A percentile compares a stretch with the other conserved stretches of the same genome.
Conservation (phyloP, 2,113 vertebrate species). For the Spheniscus mendiculus region DNA sequence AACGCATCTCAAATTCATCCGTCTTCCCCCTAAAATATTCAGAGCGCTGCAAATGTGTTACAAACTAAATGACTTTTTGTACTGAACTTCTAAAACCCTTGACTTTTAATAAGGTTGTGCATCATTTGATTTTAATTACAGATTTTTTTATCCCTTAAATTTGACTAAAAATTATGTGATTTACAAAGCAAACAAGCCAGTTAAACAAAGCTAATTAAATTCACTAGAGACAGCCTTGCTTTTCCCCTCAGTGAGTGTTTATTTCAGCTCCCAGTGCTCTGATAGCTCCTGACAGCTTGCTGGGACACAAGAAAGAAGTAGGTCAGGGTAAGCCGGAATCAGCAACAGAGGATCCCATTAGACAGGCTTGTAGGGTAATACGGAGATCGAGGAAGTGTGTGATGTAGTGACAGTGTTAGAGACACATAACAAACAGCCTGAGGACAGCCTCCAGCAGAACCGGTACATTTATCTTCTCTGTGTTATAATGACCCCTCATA, state of each 20-base stretch:
- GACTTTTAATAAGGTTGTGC: slow-evolving; percentile 45
- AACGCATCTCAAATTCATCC: background rate
- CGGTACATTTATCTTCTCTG: slow-evolving; percentile 54
- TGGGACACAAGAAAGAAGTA: slow-evolving; percentile 74
- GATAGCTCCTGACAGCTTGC: slow-evolving; percentile 74
- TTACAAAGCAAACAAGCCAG: slow-evolving; percentile 69
- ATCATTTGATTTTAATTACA: slow-evolving; percentile 60
- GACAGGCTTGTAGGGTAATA: slow-evolving; percentile 70
- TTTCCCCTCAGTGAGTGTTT: slow-evolving; percentile 69
- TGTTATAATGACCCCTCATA: slow-evolving; percentile 45
- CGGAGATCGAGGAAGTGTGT: slow-evolving; percentile 62
- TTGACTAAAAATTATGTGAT: slow-evolving; percentile 62
- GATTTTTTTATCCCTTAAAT: slow-evolving; percentile 62
- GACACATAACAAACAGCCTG: slow-evolving; percentile 71
- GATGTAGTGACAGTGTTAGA: slow-evolving; percentile 61
- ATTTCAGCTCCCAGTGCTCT: slow-evolving; percentile 74
- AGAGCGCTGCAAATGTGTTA: background rate
- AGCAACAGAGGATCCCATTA: slow-evolving; percentile 75
- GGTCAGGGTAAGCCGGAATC: slow-evolving; percentile 76
- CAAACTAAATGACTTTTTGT: slow-evolving; percentile 8
- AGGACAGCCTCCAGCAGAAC: slow-evolving; percentile 66
- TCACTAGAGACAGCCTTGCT: slow-evolving; percentile 63
- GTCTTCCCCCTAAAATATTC: background rate
- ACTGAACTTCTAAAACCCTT: slow-evolving; percentile 42
- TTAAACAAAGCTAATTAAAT: slow-evolving; percentile 72